Percentiles rank a stretch among this genome's conserved stretches.
Evolutionary conservation across 2,797 vertebrate species (phyloP).

Genomic region (Antennarius maculatus): DNA sequence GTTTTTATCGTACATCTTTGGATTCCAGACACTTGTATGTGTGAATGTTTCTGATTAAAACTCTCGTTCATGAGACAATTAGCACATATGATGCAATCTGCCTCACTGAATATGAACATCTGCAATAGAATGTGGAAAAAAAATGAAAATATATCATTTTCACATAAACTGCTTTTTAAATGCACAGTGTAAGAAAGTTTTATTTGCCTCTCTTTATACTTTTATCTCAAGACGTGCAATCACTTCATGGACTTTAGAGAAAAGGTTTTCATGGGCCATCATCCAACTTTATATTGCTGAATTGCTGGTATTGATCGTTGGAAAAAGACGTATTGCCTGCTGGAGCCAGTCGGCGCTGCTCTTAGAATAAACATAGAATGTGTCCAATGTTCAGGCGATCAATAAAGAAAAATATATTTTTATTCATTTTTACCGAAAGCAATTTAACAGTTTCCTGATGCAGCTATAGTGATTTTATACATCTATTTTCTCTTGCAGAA

Average conservation of each 20-base stretch:
- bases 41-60: background rate
- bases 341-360: no score
- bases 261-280: background rate
- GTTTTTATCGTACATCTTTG: background rate
- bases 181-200: background rate
- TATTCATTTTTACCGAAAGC: no score
- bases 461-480: no score
- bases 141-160: background rate
- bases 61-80: background rate
- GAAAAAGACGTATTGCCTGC: no score
- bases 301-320: background rate
- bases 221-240: constrained; percentile 2
- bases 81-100: background rate
- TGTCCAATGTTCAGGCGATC: no score
- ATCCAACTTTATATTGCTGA: background rate
- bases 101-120: background rate
- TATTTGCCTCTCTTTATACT: background rate
- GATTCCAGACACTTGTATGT: background rate
- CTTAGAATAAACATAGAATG: no score
- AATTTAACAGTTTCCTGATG: no score
- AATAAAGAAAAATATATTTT: no score
- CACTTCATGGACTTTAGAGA: background rate
- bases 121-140: background rate
- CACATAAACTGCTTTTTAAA: background rate
- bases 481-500: no score